phyloP scores from a whole-genome alignment of 2,888 invertebrate species.

The Spilarctia lutea region DNA sequence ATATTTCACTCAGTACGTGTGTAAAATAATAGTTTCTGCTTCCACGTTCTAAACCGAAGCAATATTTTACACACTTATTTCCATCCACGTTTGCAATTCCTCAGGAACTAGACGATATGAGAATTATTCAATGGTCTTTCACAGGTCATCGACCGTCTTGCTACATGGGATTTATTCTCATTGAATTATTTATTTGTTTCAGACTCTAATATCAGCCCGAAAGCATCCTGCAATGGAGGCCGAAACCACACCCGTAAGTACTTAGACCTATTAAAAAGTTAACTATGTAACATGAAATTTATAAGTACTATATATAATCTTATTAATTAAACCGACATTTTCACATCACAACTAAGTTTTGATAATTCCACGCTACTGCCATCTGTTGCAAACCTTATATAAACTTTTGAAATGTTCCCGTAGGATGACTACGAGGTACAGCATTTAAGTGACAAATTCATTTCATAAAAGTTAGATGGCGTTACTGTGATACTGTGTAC shows the following conservation, averaged over 20 bases:
- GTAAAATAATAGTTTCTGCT: not conserved
- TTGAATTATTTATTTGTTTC: conserved; percentile 62
- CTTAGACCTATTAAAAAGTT: conserved; percentile 37
- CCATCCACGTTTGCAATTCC: conserved; percentile 32
- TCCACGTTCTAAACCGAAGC: not conserved
- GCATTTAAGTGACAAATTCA: conserved; percentile 14
- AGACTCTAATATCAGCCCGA: conserved; percentile 70
- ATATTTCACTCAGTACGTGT: not conserved
- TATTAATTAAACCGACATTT: conserved; percentile 29
- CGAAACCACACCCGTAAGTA: conserved; percentile 81
- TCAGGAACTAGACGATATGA: conserved; percentile 42
- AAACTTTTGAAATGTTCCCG: conserved; percentile 45
- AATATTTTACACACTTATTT: conserved; percentile 20
- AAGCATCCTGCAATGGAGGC: conserved; percentile 66
- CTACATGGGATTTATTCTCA: conserved; percentile 47
- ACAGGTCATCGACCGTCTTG: conserved; percentile 57
- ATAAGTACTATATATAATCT: conserved; percentile 28
- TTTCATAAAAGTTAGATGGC: conserved; percentile 39
- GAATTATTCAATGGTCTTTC: conserved; percentile 52
- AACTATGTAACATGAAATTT: conserved; percentile 14
- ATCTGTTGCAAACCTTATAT: conserved; percentile 60
- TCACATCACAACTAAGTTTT: conserved; percentile 67
- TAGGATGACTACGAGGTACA: conserved; percentile 34
- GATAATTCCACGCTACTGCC: conserved; percentile 59
- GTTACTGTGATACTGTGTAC: conserved; percentile 20